A percentile compares a stretch with the other conserved stretches of the same genome.
Evolutionary conservation across 2,888 invertebrate genomes (phyloP).

Genomic region (Nomada goodeniana): DNA sequence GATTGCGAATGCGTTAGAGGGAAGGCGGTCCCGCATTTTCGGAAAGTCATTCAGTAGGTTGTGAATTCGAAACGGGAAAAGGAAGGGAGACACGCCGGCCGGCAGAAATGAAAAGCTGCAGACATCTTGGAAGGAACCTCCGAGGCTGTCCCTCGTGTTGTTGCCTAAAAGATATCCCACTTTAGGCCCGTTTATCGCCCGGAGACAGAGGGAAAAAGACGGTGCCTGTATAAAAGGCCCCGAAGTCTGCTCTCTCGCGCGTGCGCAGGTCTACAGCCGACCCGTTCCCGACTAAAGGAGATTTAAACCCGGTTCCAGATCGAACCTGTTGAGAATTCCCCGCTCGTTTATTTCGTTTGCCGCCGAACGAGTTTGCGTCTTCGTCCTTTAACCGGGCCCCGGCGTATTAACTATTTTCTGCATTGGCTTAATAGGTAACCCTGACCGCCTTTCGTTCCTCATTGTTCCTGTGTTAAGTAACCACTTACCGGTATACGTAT

Average conservation of each 20-base stretch:
- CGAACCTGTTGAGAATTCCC: slow-evolving; percentile 65
- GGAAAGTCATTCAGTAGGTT: slow-evolving; percentile 55
- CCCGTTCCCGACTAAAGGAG: slow-evolving; percentile 61
- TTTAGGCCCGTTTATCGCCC: slow-evolving; percentile 54
- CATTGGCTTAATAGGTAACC: slow-evolving; percentile 33
- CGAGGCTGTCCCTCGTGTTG: slow-evolving; percentile 48
- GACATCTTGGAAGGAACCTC: slow-evolving; percentile 50
- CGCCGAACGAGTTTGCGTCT: slow-evolving; percentile 30
- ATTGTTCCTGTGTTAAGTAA: slow-evolving; percentile 7
- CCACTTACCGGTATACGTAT: background rate
- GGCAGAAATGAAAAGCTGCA: slow-evolving; percentile 53
- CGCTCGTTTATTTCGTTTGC: slow-evolving; percentile 61
- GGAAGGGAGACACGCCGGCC: slow-evolving; percentile 25
- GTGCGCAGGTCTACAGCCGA: slow-evolving; percentile 52
- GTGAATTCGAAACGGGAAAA: background rate
- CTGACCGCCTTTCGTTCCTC: slow-evolving; percentile 14
- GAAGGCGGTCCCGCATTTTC: slow-evolving; percentile 22
- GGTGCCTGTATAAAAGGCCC: slow-evolving; percentile 17
- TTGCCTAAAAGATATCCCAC: slow-evolving; percentile 58
- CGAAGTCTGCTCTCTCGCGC: slow-evolving; percentile 17
- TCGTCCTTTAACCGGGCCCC: slow-evolving; percentile 54
- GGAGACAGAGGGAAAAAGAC: slow-evolving; percentile 34
- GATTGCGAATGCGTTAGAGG: slow-evolving; percentile 24
- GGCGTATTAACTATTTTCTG: slow-evolving; percentile 44
- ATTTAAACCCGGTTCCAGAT: slow-evolving; percentile 72